Base-by-base conservation (phyloP, 2,888 invertebrate genomes). In the Galeopsomyia nigrocyanea region DNA sequence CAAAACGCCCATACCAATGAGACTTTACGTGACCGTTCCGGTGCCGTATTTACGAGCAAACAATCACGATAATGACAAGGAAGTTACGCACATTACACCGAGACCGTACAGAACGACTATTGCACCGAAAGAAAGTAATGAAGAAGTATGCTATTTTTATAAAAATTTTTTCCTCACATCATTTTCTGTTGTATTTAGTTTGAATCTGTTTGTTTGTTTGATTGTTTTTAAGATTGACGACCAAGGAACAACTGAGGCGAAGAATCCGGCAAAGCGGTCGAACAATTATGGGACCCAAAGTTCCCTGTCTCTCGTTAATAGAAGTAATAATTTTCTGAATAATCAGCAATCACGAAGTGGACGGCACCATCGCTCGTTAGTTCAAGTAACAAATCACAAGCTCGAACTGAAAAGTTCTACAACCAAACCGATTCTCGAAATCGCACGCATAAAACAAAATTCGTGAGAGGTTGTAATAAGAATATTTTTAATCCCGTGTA, bases 1-100 rank as follows among this genome's bases (percentile, higher is more conserved):
- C 66, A 84, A 84, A 74, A 80, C 84, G 16, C 85, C 83, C 0
- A 82, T 84, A n/a, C 86, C 86, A 2, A 82, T 85, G 46, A 85
- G 85, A 77, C 82, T 86, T 19, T 75, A 81, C 47, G 81, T 86
- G 0, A 86, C 79, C 17, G 75, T 77, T 51, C 77, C 77, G 9
- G 75, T 77, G 39, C 76, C 78, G 3, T 77, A 77, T 55, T 69
- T 75, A 26, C 21, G 50, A 56, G 0, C n/a, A 26, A 60, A 60
- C 3, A 19, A 58, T 5, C 46, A 58, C 46, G 19, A 58, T 13
- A 13, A 58, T 10, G 39, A 39, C 6, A 58, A 58, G 21, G 58
- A 58, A 39, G 39, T 39, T 39, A 39, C 39, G 39, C 39, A 39
- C 7, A 39, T 39, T 39, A 39, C 39, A 39, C 58, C 3, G 39